These are phyloP conservation scores for Ecdyonurus torrentis DNA, from an alignment of 2,888 invertebrate genomes.

Conservation along the genomic window DNA sequence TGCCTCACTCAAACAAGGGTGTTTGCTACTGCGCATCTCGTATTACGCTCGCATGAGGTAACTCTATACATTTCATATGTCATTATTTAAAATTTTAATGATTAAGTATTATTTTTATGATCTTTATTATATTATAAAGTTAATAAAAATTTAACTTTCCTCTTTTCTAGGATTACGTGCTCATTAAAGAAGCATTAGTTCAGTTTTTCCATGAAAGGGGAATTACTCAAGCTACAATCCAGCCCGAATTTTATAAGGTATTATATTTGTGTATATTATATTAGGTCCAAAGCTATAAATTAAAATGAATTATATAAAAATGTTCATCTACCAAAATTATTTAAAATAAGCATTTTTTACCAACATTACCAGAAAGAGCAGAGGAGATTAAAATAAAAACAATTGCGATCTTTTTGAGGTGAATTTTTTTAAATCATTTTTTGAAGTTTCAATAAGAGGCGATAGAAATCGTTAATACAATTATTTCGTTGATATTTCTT, in stretches of 20 bases:
- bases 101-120: not conserved
- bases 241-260: constrained; percentile 53
- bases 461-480: no score
- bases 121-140: not conserved
- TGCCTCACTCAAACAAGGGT: constrained; percentile 61
- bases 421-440: no score
- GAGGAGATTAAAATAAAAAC: not conserved
- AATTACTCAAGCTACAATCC: constrained; percentile 68
- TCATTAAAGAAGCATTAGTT: constrained; percentile 38
- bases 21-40: constrained; percentile 72
- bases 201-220: constrained; percentile 65
- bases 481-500: no score
- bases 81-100: constrained; percentile 12
- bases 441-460: no score
- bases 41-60: constrained; percentile 45
- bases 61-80: no score
- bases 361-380: not conserved
- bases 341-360: not conserved
- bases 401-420: not conserved
- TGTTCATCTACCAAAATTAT: not conserved
- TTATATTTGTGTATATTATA: not conserved
- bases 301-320: not conserved
- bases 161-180: constrained; percentile 19
- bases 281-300: no score
- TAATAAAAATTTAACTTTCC: not conserved